Evolutionary conservation across 2,888 invertebrate species (phyloP), one percentile per base, ranked within the genome.

Genomic region (Zelleria hepariella): DNA sequence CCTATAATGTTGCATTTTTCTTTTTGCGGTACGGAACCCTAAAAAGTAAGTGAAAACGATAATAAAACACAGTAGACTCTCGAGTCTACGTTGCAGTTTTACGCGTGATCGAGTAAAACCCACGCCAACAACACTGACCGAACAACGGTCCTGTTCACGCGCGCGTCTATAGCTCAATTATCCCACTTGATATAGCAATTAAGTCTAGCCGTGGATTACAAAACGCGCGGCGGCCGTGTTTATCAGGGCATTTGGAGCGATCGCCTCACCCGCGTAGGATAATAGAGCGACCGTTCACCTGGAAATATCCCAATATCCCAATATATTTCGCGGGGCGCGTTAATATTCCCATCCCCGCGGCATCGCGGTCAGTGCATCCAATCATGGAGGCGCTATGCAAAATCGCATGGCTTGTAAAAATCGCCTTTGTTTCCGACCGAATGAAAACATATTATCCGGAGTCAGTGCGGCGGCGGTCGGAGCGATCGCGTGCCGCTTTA

Each of bases 291-390:
- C 57, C 69, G 65, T 68, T 75, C 75, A 77, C 75, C 73, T 79
- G 75, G 68, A 79, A 79, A 80, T 73, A 76, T 73, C 69, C 69
- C 72, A 79, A 80, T 73, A 76, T 73, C 69, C 69, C 72, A 73
- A 80, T 78, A 80, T 73, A 74, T 78, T 77, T 74, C 73, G 73
- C 67, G 68, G 68, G 61, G 65, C 68, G 68, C 71, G 70, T 78
- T 79, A 82, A 82, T 78, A 81, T 79, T 80, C 78, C 77, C 74
- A 77, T 74, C 68, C 68, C 66, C 66, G 66, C 68, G 68, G 70
- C 70, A 69, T 71, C 71, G 78, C 79, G 82, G 80, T 80, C 79
- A 77, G 72, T 76, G 80, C 80, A 77, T 82, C 80, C 83, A 84
- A 84, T 85, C 83, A 77, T 75, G 71, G 74, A 73, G 72, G 72